A percentile compares a stretch with the other conserved stretches of the same genome.
Evolutionary conservation across 2,888 invertebrate genomes (phyloP).

Genomic region (Trachelus troglodyta): DNA sequence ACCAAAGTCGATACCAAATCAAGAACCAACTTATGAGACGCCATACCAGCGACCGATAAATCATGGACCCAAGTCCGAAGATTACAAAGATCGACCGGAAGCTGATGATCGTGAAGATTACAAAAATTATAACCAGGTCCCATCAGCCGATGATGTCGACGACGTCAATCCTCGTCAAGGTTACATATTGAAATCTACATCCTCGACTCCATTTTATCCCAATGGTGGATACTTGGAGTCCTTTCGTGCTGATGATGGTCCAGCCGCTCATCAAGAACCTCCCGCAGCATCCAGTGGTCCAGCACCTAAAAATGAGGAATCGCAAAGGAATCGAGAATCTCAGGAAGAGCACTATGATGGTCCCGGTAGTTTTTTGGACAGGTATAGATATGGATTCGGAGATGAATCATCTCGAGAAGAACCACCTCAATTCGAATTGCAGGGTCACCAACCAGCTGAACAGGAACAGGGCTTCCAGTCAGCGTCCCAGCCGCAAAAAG

Average conservation of each 20-base stretch:
- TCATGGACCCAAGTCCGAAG: neutral
- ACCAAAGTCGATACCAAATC: neutral
- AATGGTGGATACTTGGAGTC: neutral
- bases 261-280: neutral
- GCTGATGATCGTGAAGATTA: neutral
- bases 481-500: neutral
- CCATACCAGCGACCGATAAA: neutral
- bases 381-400: slow-evolving; percentile 3
- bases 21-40: neutral
- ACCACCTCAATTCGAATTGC: neutral
- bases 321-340: neutral
- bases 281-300: neutral
- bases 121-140: neutral
- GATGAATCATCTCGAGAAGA: neutral
- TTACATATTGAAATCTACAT: neutral
- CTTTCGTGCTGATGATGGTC: neutral
- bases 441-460: neutral
- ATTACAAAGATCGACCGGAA: neutral
- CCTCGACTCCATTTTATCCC: neutral
- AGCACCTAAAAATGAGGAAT: neutral
- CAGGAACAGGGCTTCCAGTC: neutral
- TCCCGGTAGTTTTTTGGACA: neutral
- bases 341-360: neutral
- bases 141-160: neutral
- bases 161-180: neutral